phyloP scores from a whole-genome alignment of 2,888 invertebrate species.

The Gnatocerus cornutus region DNA sequence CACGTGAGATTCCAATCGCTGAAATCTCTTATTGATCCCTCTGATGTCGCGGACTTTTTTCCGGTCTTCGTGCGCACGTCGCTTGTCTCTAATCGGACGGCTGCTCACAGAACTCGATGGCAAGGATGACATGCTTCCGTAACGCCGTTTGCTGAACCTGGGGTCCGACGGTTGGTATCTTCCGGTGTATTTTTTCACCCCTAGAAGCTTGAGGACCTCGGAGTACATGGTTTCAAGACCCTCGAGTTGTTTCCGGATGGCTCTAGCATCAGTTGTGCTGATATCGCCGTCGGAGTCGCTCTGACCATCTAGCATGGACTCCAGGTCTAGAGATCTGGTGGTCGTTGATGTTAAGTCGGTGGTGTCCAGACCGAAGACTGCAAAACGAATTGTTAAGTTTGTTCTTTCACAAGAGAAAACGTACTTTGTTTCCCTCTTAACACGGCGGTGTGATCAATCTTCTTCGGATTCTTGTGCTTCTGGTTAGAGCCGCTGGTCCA shows the following conservation, averaged over 20 bases:
- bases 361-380: slow-evolving; percentile 82
- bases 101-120: slow-evolving; percentile 89
- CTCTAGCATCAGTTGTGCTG: slow-evolving; percentile 84
- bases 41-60: slow-evolving; percentile 80
- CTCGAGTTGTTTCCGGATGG: slow-evolving; percentile 86
- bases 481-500: slow-evolving; percentile 68
- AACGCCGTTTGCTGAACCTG: slow-evolving; percentile 74
- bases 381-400: slow-evolving; percentile 47
- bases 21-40: slow-evolving; percentile 90
- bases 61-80: slow-evolving; percentile 81
- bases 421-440: slow-evolving; percentile 77
- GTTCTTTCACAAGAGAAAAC: slow-evolving; percentile 55
- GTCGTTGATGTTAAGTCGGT: slow-evolving; percentile 87
- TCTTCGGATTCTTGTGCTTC: slow-evolving; percentile 73
- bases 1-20: slow-evolving; percentile 91
- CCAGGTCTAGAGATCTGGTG: slow-evolving; percentile 83
- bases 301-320: slow-evolving; percentile 84
- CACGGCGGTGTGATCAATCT: slow-evolving; percentile 73
- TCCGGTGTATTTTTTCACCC: slow-evolving; percentile 72
- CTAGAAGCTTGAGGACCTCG: slow-evolving; percentile 81
- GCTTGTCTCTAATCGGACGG: slow-evolving; percentile 82
- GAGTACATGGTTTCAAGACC: slow-evolving; percentile 91
- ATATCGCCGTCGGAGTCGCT: slow-evolving; percentile 82
- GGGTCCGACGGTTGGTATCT: slow-evolving; percentile 76
- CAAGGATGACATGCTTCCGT: slow-evolving; percentile 88